A percentile compares a stretch with the other conserved stretches of the same genome.
These are phyloP conservation scores for Macropodus opercularis DNA, from an alignment of 2,797 vertebrate species.

Conservation along the genomic window DNA sequence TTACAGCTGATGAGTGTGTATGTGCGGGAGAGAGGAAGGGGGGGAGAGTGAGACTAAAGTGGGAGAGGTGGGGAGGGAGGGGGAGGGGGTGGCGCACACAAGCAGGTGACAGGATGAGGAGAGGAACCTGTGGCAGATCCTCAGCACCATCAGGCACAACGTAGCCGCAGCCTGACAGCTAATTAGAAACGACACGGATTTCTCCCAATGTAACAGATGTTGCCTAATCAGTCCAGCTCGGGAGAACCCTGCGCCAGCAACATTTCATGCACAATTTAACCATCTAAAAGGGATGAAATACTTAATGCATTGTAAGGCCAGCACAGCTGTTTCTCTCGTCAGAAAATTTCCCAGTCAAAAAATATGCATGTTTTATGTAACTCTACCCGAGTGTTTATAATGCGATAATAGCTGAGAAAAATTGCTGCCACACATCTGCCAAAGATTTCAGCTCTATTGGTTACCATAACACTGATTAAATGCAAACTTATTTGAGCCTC, in stretches of 20 bases:
- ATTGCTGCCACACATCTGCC: conserved; percentile 89
- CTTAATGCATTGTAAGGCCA: conserved; percentile 99
- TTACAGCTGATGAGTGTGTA: conserved; percentile 87
- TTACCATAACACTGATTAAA: conserved; percentile 63
- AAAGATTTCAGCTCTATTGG: conserved; percentile 87
- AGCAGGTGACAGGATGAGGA: conserved; percentile 97
- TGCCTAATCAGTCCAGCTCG: conserved; percentile 99
- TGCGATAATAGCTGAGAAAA: conserved; percentile 97
- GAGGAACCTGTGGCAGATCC: conserved; percentile 98
- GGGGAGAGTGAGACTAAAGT: conserved; percentile 26
- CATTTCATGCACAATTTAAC: conserved; percentile 99
- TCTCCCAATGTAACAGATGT: conserved; percentile 99
- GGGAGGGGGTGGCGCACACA: conserved; percentile 81
- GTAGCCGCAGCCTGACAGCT: conserved; percentile 98
- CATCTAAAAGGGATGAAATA: conserved; percentile 99
- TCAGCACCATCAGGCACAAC: conserved; percentile 97
- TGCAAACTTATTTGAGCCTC: conserved; percentile 53
- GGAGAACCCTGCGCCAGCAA: conserved; percentile 97
- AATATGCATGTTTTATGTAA: conserved; percentile 99
- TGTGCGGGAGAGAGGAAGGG: conserved; percentile 45
- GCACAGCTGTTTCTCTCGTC: conserved; percentile 99
- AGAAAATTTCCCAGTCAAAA: conserved; percentile 91
- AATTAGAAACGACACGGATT: conserved; percentile 99
- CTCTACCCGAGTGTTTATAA: conserved; percentile 99
- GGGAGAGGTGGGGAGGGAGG: conserved; percentile 39